These are phyloP conservation scores for Galagoides demidoff DNA, from an alignment of 2,797 vertebrate genomes.

Conservation along the genomic window DNA sequence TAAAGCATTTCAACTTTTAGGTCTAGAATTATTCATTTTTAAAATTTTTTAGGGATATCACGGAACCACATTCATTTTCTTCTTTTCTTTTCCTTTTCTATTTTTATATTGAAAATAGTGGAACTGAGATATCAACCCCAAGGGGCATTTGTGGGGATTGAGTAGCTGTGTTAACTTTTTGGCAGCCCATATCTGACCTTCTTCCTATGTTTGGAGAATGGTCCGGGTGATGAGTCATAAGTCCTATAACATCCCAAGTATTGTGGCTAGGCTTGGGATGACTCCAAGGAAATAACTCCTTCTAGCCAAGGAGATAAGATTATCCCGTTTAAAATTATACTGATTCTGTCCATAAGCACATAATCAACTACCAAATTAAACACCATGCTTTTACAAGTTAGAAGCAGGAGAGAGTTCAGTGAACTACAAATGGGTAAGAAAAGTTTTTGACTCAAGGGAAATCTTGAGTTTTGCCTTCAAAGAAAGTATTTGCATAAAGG, in stretches of 20 bases:
- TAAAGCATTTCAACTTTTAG: neutral
- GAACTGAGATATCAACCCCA: neutral
- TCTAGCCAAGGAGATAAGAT: neutral
- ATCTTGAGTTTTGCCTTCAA: slow-evolving; percentile 17
- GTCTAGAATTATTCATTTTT: neutral
- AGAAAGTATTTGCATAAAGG: neutral
- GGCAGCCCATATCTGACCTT: neutral
- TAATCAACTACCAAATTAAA: neutral
- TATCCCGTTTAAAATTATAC: neutral
- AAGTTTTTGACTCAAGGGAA: neutral
- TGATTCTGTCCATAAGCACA: neutral
- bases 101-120: neutral
- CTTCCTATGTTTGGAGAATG: neutral
- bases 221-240: neutral
- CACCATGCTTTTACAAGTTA: neutral
- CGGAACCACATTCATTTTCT: neutral
- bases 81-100: neutral
- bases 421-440: neutral
- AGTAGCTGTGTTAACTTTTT: neutral
- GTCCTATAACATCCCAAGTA: neutral
- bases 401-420: neutral
- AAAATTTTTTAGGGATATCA: neutral
- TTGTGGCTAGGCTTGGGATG: neutral
- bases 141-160: neutral
- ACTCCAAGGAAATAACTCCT: neutral